Conservation (phyloP, 2,113 vertebrate species). For the Anoplopoma fimbria region DNA sequence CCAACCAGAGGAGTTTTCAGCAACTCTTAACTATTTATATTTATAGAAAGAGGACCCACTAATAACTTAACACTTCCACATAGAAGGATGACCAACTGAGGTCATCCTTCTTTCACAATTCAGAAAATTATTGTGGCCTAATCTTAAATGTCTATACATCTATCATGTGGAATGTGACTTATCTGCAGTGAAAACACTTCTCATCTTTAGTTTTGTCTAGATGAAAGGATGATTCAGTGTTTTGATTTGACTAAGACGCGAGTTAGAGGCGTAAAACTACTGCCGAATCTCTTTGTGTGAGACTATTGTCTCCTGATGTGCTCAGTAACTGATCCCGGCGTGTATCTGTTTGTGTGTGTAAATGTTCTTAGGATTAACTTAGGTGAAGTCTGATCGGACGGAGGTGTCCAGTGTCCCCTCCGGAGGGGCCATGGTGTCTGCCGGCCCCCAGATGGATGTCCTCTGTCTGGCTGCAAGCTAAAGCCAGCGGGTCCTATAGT, state of each 20-base stretch:
- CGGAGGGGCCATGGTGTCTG: conserved; percentile 79
- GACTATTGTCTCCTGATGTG: conserved; percentile 58
- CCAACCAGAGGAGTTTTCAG: conserved; percentile 41
- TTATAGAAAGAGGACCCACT: conserved; percentile 25
- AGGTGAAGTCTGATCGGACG: conserved; percentile 52
- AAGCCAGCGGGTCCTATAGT: conserved; percentile 59
- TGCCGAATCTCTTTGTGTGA: conserved; percentile 48
- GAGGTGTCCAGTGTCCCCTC: conserved; percentile 74
- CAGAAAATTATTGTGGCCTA: conserved; percentile 1
- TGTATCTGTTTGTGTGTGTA: conserved; percentile 64
- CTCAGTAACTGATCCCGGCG: conserved; percentile 67
- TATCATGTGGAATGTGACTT: conserved; percentile 36
- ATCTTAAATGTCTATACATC: conserved; percentile 31
- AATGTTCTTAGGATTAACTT: conserved; percentile 72
- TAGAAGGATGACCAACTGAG: conserved; percentile 3
- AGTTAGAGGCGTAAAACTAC: conserved; percentile 43
- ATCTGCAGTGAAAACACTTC: conserved; percentile 47
- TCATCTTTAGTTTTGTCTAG: conserved; percentile 51
- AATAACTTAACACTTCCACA: conserved; percentile 17
- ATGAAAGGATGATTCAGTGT: conserved; percentile 49
- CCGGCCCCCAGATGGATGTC: conserved; percentile 78
- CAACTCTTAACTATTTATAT: conserved; percentile 40
- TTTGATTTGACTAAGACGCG: conserved; percentile 59
- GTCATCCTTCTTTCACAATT: conserved; percentile 22
- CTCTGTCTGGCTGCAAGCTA: conserved; percentile 72